These are phyloP conservation scores for Chiroxiphia lanceolata DNA, from an alignment of 2,797 vertebrate genomes.

Conservation along the genomic window DNA sequence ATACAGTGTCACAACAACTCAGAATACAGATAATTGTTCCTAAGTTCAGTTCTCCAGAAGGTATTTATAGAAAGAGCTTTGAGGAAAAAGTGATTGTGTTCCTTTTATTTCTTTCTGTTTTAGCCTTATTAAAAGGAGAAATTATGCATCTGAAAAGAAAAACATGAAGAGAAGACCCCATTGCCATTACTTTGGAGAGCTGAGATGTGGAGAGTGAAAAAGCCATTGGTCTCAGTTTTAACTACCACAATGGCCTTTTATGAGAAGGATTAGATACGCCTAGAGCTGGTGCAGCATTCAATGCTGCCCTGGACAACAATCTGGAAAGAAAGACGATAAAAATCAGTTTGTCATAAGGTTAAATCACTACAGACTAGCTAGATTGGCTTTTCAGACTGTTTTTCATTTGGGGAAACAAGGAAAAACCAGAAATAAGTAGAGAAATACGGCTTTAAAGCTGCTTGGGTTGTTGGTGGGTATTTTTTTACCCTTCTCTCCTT, in stretches of 20 bases:
- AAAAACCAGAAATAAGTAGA: slow-evolving; percentile 29
- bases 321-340: slow-evolving; percentile 71
- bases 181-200: slow-evolving; percentile 70
- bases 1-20: not conserved
- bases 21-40: slow-evolving; percentile 45
- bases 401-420: slow-evolving; percentile 51
- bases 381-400: slow-evolving; percentile 73
- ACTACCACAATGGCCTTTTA: slow-evolving; percentile 78
- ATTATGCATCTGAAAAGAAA: slow-evolving; percentile 75
- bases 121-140: slow-evolving; percentile 68
- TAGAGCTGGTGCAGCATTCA: slow-evolving; percentile 71
- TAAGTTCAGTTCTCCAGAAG: not conserved
- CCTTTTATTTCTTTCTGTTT: slow-evolving; percentile 55
- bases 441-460: slow-evolving; percentile 61
- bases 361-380: slow-evolving; percentile 71
- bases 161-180: slow-evolving; percentile 64
- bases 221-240: slow-evolving; percentile 79
- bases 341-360: slow-evolving; percentile 74
- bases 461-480: not conserved
- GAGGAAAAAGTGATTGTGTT: slow-evolving; percentile 66
- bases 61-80: slow-evolving; percentile 33
- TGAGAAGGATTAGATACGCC: slow-evolving; percentile 77
- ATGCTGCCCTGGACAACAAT: slow-evolving; percentile 55
- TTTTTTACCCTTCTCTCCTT: not conserved
- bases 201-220: slow-evolving; percentile 74